These are phyloP conservation scores for Microhierax caerulescens DNA, from an alignment of 2,797 vertebrate species.

Conservation along the genomic window DNA sequence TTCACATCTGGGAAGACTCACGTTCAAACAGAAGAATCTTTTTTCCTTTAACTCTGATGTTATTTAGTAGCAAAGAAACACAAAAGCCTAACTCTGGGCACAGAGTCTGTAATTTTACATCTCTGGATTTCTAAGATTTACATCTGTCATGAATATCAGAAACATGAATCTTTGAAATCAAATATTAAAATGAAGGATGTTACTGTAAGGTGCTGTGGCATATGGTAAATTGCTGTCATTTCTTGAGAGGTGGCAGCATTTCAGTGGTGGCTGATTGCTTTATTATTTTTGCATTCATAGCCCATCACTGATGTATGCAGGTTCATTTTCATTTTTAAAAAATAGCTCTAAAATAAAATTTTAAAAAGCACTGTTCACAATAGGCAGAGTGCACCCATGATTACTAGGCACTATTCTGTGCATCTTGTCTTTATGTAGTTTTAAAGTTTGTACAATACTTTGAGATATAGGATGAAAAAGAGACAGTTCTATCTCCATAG, in stretches of 20 bases:
- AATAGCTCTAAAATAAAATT: neutral
- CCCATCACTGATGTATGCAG: neutral
- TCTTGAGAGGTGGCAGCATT: slow-evolving; percentile 35
- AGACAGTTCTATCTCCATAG: neutral
- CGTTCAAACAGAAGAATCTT: neutral
- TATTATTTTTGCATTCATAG: slow-evolving; percentile 54
- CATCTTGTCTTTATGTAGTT: neutral
- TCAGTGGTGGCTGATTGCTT: slow-evolving; percentile 42
- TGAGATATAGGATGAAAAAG: neutral
- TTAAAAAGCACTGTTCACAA: neutral
- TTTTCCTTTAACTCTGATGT: neutral
- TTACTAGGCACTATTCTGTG: neutral
- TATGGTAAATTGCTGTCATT: slow-evolving; percentile 24
- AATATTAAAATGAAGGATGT: slow-evolving; percentile 54
- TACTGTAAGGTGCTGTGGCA: neutral
- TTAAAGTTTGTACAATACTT: neutral
- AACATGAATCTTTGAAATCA: slow-evolving; percentile 40
- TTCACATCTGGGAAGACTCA: neutral
- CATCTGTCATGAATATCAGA: slow-evolving; percentile 25
- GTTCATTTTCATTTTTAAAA: slow-evolving; percentile 28
- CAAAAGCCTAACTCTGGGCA: neutral
- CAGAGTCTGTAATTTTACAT: neutral
- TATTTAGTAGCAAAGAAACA: neutral
- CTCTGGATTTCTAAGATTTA: neutral
- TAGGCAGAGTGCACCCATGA: neutral